Evolutionary conservation across 2,797 vertebrate species (phyloP), one percentile per base, ranked within the genome.

Genomic region (Sebastes diaconus): DNA sequence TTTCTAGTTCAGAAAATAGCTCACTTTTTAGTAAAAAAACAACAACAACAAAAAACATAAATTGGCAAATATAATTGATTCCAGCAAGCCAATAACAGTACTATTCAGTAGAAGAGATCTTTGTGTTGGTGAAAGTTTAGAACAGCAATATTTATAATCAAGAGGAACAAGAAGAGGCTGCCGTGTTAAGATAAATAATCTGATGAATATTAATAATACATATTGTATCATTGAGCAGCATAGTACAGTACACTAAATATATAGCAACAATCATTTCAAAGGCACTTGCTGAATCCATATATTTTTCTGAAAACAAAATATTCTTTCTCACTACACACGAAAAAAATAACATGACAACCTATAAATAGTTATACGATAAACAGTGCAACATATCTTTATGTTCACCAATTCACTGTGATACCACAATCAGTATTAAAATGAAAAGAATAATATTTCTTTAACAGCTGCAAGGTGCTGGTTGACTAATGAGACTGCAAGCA

Each of bases 271-370:
- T 77, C 59, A n/a, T 75, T 79, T 87, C 30, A 80, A 86, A 94
- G 93, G 93, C 93, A 93, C 91, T 92, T 90, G 64, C 46, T 88
- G 82, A 93, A 90, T 78, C 68, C 63, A 29, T 9, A 46, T 14
- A 24, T 18, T 36, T 58, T 7, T 68, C 11, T 57, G 32, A 80
- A 76, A 77, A 24, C 20, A 42, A 30, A 58, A 67, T 4, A 64
- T 42, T 66, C 22, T 39, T 75, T 46, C 42, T 24, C 18, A 73
- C 12, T 16, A 64, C 32, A 68, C 36, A 65, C 27, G 9, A 55
- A 77, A 39, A 14, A 12, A 60, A 76, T 25, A 68, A 67, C 16
- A 30, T 6, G 18, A 72, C 46, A 30, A 14, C 10, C 64, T 60
- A 74, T 64, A 76, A 69, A 80, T 54, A 87, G 34, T 27, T n/a